Percentiles rank a stretch among this genome's conserved stretches.
Conservation (phyloP, 2,113 vertebrate genomes). For the Sus scrofa region T2T-Sscrofa CM000812.6:139661501-139662000, state of each 20-base stretch:
- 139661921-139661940: too few relatives aligned
- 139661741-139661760: too few relatives aligned
- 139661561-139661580: not conserved
- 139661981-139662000: constrained; percentile 18
- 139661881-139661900: too few relatives aligned
- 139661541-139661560: constrained; percentile 11
- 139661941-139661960: too few relatives aligned
- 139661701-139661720: not conserved
- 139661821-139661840: too few relatives aligned
- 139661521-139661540: not conserved
- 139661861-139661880: too few relatives aligned
- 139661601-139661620: not conserved
- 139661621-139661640: constrained; percentile 24
- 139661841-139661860: too few relatives aligned
- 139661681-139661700: constrained; percentile 24
- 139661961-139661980: constrained; percentile 33
- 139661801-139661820: too few relatives aligned
- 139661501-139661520: not conserved
- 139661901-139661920: too few relatives aligned
- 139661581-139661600: not conserved
- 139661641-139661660: not conserved
- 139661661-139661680: not conserved
- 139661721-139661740: too few relatives aligned
- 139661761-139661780: too few relatives aligned
- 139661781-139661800: too few relatives aligned